These are phyloP conservation scores for Microtus oregoni DNA, from an alignment of 2,113 vertebrate genomes.

Conservation along the genomic window DNA sequence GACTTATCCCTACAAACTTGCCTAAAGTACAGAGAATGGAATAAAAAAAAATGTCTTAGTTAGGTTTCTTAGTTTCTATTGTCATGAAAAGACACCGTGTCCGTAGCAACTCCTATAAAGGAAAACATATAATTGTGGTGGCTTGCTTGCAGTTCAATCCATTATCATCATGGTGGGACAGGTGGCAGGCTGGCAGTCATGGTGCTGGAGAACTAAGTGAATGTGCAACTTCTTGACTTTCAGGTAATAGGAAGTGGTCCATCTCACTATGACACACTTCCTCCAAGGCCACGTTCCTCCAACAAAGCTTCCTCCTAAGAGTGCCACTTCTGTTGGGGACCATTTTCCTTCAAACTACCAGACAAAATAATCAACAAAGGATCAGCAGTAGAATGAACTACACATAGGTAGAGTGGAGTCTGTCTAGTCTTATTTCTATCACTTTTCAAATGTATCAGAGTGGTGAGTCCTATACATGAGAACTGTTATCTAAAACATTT, in stretches of 20 bases:
- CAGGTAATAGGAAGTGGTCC: background rate
- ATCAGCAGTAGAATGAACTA: background rate
- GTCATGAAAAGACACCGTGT: background rate
- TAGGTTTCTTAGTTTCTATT: too few species aligned
- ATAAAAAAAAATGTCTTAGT: background rate
- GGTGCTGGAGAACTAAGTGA: background rate
- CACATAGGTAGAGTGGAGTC: background rate
- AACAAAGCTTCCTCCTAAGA: background rate
- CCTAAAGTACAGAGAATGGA: background rate
- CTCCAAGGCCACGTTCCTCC: background rate
- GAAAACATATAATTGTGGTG: background rate
- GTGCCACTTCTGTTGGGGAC: background rate
- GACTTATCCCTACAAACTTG: too few species aligned
- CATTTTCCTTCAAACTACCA: background rate
- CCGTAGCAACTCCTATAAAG: background rate
- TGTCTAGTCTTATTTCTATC: background rate
- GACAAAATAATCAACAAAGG: background rate
- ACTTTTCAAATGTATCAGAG: background rate
- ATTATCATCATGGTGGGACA: background rate
- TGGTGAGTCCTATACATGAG: too few species aligned
- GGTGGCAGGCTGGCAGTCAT: background rate
- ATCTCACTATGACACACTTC: background rate
- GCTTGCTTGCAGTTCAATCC: background rate
- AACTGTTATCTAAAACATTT: background rate
- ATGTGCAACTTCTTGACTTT: background rate